Evolutionary conservation across 2,113 vertebrate species (phyloP).

Genomic region (Tupaia tana): DNA sequence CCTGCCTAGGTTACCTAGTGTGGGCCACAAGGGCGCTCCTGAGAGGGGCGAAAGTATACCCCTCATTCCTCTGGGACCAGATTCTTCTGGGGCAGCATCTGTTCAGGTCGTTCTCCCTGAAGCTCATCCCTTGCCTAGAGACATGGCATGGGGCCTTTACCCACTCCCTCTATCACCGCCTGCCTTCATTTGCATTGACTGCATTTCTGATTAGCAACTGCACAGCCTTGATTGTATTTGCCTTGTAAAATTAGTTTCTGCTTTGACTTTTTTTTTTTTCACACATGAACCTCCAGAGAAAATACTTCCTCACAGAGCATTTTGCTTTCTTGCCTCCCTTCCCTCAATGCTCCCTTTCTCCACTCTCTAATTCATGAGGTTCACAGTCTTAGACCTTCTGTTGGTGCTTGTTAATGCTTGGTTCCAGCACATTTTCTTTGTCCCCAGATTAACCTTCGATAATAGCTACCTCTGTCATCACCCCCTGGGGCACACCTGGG

Average conservation of each 20-base stretch:
- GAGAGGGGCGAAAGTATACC: rapidly evolving
- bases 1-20: too few relatives aligned
- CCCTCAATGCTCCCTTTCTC: background rate
- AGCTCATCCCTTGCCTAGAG: background rate
- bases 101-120: background rate
- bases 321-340: background rate
- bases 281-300: constrained; percentile 50
- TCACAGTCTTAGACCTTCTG: constrained; percentile 53
- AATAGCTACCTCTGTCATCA: constrained; percentile 39
- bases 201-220: background rate
- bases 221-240: background rate
- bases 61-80: background rate
- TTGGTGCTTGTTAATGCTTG: background rate
- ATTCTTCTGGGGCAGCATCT: background rate
- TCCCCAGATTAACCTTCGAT: constrained; percentile 64
- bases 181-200: background rate
- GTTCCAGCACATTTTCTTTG: constrained; percentile 61
- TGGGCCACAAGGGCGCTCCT: background rate
- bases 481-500: constrained; percentile 63
- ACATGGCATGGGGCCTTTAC: rapidly evolving
- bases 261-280: constrained; percentile 29
- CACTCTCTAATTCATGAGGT: constrained; percentile 13
- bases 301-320: constrained; percentile 42
- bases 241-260: constrained; percentile 55
- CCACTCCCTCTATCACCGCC: rapidly evolving